Evolutionary conservation across 2,888 invertebrate genomes (phyloP), one percentile per base, ranked within the genome.

Genomic region (Pediacus dermestoides): DNA sequence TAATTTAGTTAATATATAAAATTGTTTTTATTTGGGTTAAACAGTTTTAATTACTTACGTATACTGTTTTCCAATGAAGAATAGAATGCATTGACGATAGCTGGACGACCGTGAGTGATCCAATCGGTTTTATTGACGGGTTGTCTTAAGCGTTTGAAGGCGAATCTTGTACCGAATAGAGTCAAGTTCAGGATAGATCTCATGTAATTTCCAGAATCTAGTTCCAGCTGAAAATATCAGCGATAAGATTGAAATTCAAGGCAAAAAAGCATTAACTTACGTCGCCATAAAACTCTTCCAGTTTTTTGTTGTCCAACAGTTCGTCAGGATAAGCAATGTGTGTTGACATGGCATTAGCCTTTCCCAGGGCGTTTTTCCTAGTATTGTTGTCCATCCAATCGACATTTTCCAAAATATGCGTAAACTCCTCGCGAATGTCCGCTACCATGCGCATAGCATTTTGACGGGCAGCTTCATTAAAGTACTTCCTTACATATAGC

Each of bases 381-480:
- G 95, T 95, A 48, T 74, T 70, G 0, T 81, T 79, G 61, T 95
- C 94, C 95, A 96, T 95, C 95, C 95, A 96, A 28, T 86, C 85
- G 8, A 93, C 82, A 39, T 81, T 75, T 10, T 77, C 73, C 37
- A 93, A 67, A 16, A 93, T 89, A 53, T 85, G 80, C 43, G 80
- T 77, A 71, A 94, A 94, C 50, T 91, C 85, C 36, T 74, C 72
- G 42, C 87, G 79, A 52, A 96, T 91, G 53, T 89, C 85, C 36
- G 77, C 74, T 0, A 93, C 92, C 88, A 94, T 91, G 66, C 89
- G 88, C 44, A 88, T 67, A 1, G 91, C 92, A 51, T 82, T 85
- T 31, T 80, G 76, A 64, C 90, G 88, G 0, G 91, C 86, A 35
- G 85, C 81, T 63, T 90, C 84, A 52, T 89, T 81, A 73, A 93